A percentile compares a stretch with the other conserved stretches of the same genome.
Evolutionary conservation across 2,113 vertebrate species (phyloP).

Genomic region (Falco punctatus): DNA sequence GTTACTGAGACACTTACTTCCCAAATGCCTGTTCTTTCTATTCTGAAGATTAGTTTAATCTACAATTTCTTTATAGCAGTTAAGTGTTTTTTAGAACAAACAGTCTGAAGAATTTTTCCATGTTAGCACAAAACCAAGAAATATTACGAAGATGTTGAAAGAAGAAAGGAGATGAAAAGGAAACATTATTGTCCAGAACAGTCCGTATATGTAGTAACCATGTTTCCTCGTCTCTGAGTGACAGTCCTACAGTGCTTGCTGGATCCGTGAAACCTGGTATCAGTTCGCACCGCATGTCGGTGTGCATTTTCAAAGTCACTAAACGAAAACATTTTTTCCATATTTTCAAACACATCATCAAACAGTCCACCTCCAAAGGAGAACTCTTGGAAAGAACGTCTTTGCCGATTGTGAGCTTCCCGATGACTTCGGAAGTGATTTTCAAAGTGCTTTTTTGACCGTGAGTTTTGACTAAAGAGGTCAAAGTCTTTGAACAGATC

Average conservation of each 20-base stretch:
- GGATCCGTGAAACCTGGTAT: slow-evolving; percentile 83
- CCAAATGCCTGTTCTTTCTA: slow-evolving; percentile 39
- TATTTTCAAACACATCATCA: slow-evolving; percentile 93
- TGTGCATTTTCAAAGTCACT: slow-evolving; percentile 78
- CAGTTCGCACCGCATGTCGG: slow-evolving; percentile 77
- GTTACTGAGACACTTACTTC: not conserved
- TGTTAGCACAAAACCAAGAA: slow-evolving; percentile 55
- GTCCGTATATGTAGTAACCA: slow-evolving; percentile 96
- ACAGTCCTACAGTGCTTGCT: slow-evolving; percentile 94
- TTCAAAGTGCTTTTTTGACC: slow-evolving; percentile 90
- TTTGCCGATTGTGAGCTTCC: slow-evolving; percentile 81
- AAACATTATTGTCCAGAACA: slow-evolving; percentile 84
- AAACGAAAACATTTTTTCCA: slow-evolving; percentile 98
- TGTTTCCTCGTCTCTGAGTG: slow-evolving; percentile 94
- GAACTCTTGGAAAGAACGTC: slow-evolving; percentile 84
- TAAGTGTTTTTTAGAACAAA: slow-evolving; percentile 64
- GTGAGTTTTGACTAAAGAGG: slow-evolving; percentile 82
- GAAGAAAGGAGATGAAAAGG: not conserved
- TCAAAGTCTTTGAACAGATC: slow-evolving; percentile 93
- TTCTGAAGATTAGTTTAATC: slow-evolving; percentile 56
- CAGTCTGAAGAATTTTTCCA: slow-evolving; percentile 52
- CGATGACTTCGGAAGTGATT: slow-evolving; percentile 86
- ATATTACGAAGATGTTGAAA: not conserved
- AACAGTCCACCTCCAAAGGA: slow-evolving; percentile 87
- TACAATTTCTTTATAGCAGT: slow-evolving; percentile 40